phyloP scores from a whole-genome alignment of 1,140 invertebrate species.

The Colletes latitarsis region DNA sequence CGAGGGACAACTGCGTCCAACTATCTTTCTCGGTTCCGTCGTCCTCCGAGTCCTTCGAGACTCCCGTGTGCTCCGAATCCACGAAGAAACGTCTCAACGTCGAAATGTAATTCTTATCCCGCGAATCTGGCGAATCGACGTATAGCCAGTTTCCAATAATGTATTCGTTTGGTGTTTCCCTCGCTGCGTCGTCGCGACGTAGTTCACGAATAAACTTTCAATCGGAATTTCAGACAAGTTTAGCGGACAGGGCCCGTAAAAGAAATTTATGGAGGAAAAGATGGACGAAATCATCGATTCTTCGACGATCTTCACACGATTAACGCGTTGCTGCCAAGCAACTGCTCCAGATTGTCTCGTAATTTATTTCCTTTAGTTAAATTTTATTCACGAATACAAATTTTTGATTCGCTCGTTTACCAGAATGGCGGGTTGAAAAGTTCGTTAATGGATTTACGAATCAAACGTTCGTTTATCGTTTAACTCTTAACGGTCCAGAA shows the following conservation, averaged over 20 bases:
- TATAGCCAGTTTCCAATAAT: background rate
- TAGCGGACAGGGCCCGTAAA: background rate
- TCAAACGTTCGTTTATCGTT: too few relatives aligned
- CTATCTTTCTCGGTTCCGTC: conserved; percentile 7
- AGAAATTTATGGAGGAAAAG: background rate
- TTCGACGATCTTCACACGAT: background rate
- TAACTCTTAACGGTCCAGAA: too few relatives aligned
- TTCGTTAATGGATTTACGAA: too few relatives aligned
- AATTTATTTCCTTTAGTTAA: too few relatives aligned
- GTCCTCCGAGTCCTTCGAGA: background rate
- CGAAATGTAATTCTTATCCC: background rate
- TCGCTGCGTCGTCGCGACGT: too few relatives aligned
- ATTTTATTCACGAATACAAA: too few relatives aligned
- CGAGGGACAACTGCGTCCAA: conserved; percentile 30
- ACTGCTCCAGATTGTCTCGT: too few relatives aligned
- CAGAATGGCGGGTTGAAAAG: too few relatives aligned
- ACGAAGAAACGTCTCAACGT: background rate
- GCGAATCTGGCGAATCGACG: background rate
- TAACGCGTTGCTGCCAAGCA: background rate
- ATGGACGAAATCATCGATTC: background rate
- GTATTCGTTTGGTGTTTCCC: background rate
- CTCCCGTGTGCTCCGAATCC: background rate
- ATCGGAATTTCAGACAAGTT: background rate
- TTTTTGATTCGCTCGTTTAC: too few relatives aligned
- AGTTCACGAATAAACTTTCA: background rate